Percentiles rank a stretch among this genome's conserved stretches.
These are phyloP conservation scores for Gorsachius magnificus DNA, from an alignment of 2,797 vertebrate species.

Conservation along the genomic window DNA sequence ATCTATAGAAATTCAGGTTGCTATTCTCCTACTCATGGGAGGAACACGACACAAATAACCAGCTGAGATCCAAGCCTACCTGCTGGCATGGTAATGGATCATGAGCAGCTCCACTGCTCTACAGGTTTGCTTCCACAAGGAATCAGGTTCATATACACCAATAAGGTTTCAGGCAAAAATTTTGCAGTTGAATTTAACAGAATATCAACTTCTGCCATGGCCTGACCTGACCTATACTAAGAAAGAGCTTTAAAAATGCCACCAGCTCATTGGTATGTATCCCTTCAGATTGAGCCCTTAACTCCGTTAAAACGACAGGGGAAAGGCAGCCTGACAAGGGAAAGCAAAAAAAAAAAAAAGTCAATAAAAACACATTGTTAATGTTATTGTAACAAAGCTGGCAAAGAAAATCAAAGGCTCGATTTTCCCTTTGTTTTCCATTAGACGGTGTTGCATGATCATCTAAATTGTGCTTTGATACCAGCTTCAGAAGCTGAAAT, in stretches of 20 bases:
- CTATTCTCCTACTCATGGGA: not conserved
- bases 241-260: not conserved
- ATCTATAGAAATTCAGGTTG: not conserved
- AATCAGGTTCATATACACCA: not conserved
- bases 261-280: not conserved
- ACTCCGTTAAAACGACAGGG: not conserved
- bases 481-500: not conserved
- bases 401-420: not conserved
- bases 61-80: not conserved
- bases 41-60: not conserved
- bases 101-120: not conserved
- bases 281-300: not conserved
- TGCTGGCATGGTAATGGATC: not conserved
- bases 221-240: not conserved
- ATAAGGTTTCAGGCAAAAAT: not conserved
- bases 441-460: not conserved
- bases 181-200: not conserved
- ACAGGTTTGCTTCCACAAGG: not conserved
- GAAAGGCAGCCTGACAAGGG: not conserved
- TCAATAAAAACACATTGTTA: not conserved
- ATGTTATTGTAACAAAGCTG: not conserved
- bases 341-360: not conserved
- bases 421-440: not conserved
- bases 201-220: not conserved
- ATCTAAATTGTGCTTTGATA: conserved; percentile 19